These are phyloP conservation scores for Boloria selene DNA, from an alignment of 2,888 invertebrate species.

Conservation along the genomic window DNA sequence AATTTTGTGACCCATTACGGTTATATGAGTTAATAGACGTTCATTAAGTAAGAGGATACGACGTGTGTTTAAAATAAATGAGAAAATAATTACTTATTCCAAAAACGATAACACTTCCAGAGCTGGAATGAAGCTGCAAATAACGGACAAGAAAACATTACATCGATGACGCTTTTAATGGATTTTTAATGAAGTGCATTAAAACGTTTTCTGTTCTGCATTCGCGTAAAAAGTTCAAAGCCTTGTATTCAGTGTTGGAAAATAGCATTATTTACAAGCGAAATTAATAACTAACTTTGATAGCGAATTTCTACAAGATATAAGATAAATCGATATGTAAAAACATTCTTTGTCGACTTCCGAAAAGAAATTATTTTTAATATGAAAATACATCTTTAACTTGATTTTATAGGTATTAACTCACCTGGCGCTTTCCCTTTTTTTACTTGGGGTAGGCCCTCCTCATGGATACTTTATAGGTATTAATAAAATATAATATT, in stretches of 20 bases:
- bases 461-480: no score
- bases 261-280: no score
- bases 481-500: no score
- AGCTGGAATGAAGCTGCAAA: conserved; percentile 30
- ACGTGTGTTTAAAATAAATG: conserved; percentile 30
- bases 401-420: no score
- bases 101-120: conserved; percentile 28
- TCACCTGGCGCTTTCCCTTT: no score
- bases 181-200: conserved; percentile 33
- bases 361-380: no score
- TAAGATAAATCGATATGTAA: no score
- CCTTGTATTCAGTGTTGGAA: neutral
- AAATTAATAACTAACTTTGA: no score
- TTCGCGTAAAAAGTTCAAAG: conserved; percentile 1
- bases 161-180: conserved; percentile 34
- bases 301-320: no score
- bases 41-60: neutral
- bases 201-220: conserved; percentile 3
- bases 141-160: conserved; percentile 32
- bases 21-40: neutral
- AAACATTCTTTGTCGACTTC: no score
- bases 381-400: no score
- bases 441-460: no score
- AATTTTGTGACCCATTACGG: neutral
- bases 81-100: conserved; percentile 33